Base-by-base conservation (phyloP, 2,113 vertebrate species). In the Setophaga kirtlandii region DNA sequence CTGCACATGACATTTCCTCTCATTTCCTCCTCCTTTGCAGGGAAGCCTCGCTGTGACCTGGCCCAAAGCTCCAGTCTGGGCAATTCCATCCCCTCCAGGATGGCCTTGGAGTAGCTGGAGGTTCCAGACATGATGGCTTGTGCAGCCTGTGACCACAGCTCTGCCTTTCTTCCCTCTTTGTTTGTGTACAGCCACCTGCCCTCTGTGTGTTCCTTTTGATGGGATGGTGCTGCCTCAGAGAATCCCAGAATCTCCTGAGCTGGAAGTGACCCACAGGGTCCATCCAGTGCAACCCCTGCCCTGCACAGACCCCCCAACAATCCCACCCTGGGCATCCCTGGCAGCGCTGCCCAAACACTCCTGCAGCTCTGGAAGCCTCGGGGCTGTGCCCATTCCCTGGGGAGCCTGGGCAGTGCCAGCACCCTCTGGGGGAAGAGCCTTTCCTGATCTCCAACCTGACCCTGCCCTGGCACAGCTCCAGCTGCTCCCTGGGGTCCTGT, bases 261-360 rank as follows among this genome's bases (percentile, higher is more conserved):
- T 52, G 37, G 53, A n/a, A 74, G 2, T 9, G 52, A 39, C 2
- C 17, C 23, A 39, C 33, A 16, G 3, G 27, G 52, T n/a, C 2
- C 68, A 20, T 47, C 39, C 18, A 50, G n/a, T 23, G 8, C 52
- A 16, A 2, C 15, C 3, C 18, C 33, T 27, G 55, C 27, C 59
- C 52, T 74, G 59, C 52, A 6, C 37, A 50, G 50, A 67, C 22
- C 12, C 12, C 50, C 31, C 59, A 65, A 24, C 42, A 73, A 23
- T 19, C 37, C 22, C 68, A 33, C 10, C 22, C 50, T 73, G 44
- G 0, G 21, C 39, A 53, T 8, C 49, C 12, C 59, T 23, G 14
- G 1, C 1, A 28, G 31, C 0, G 0, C 0, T 80, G 50, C 11
- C 22, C 86, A 50, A 44, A 28, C 1, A 0, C 44, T 65, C 19